Evolutionary conservation across 2,113 vertebrate species (phyloP), one percentile per base, ranked within the genome.

Genomic region (Riparia riparia): DNA sequence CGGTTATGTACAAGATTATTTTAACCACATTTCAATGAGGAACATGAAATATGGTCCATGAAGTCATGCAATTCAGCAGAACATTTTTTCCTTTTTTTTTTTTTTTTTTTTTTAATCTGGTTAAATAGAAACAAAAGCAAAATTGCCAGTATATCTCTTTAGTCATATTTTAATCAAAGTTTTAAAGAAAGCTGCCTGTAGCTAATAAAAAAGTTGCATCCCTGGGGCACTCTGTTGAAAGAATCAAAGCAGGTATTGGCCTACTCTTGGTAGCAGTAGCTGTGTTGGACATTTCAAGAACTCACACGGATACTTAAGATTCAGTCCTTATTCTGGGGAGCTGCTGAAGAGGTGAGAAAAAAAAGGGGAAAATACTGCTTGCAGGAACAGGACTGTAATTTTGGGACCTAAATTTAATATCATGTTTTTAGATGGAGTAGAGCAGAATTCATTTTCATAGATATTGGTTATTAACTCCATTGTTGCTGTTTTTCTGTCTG

Each of bases 61-160:
- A 98, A 96, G 96, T 98, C 96, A 97, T 97, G 96, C 96, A 93
- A 97, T 93, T 97, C 95, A 97, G 93, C 82, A 96, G 90, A 96
- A 96, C 50, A 65, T 80, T 93, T 96, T 95, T 82, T 68, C 26
- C 2, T 2, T 8, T 54, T 54, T 41, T 29, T 42, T 80, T 93
- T 96, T 95, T 82, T 68, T 24, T 1, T 54, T 41, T 29, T 42
- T 65, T 73, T 50, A 94, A 71, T 57, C 80, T 94, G 41, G 34
- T 95, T 95, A 91, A 93, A 90, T 17, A 96, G 86, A 94, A 95
- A 94, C 94, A 92, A 95, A 95, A 86, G 49, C 31, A 84, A 91
- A 97, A 94, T 58, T 82, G 68, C 39, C 39, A 18, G 79, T 93
- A 86, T 94, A 86, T 54, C 57, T 94, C 94, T 87, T 91, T 14